Evolutionary conservation across 1,140 invertebrate genomes (phyloP).

Genomic region (Drosophila melanogaster): DNA sequence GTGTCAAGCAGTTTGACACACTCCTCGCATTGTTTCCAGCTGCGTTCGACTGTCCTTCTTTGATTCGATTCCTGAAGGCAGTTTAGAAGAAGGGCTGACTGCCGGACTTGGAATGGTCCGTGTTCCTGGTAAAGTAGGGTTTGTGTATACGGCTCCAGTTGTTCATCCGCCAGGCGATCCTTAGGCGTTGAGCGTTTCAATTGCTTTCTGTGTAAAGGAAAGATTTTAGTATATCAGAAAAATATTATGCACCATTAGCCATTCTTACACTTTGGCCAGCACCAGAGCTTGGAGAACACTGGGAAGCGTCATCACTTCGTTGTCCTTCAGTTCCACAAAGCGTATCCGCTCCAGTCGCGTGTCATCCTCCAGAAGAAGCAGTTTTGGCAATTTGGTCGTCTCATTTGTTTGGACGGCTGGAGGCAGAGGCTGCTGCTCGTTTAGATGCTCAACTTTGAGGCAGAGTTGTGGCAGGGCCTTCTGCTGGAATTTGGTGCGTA

Average conservation of each 20-base stretch:
- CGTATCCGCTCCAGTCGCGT: slow-evolving; percentile 91
- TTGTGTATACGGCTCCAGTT: slow-evolving; percentile 91
- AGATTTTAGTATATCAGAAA: slow-evolving; percentile 70
- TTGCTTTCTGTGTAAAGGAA: slow-evolving; percentile 84
- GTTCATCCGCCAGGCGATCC: slow-evolving; percentile 91
- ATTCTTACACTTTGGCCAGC: slow-evolving; percentile 88
- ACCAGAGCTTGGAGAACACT: slow-evolving; percentile 92
- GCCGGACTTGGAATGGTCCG: slow-evolving; percentile 90
- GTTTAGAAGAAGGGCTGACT: slow-evolving; percentile 89
- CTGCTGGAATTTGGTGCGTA: slow-evolving; percentile 94
- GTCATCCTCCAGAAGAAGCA: slow-evolving; percentile 93
- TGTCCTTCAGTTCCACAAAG: slow-evolving; percentile 88
- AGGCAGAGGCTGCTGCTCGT: slow-evolving; percentile 66
- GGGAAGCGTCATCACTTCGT: slow-evolving; percentile 86
- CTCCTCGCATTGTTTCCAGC: slow-evolving; percentile 94
- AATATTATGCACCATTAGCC: slow-evolving; percentile 20
- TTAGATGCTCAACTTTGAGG: slow-evolving; percentile 85
- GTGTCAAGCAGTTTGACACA: slow-evolving; percentile 87
- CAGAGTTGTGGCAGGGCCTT: slow-evolving; percentile 92
- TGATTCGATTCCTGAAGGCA: slow-evolving; percentile 91
- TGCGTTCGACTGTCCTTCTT: slow-evolving; percentile 92
- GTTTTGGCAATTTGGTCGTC: slow-evolving; percentile 85
- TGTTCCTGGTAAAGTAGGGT: slow-evolving; percentile 87
- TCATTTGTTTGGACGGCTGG: slow-evolving; percentile 85
- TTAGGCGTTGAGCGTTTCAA: slow-evolving; percentile 90